Percentiles rank a stretch among this genome's conserved stretches.
Conservation (phyloP, 2,113 vertebrate species). For the Ctenomys sociabilis region DNA sequence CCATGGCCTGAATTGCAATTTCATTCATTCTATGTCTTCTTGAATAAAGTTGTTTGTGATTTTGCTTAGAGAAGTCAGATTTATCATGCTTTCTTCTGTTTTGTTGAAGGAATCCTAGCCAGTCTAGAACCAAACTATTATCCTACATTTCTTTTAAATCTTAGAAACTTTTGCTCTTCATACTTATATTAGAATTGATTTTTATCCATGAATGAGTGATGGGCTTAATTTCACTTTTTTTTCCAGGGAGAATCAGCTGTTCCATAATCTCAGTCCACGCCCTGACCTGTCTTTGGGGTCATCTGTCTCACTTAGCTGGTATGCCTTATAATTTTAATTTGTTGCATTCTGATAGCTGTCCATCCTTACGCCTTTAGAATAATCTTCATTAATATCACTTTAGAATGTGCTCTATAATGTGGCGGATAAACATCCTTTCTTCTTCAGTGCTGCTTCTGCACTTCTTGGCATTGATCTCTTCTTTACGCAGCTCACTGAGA, state of each 20-base stretch:
- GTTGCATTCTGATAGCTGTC: neutral
- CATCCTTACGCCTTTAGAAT: neutral
- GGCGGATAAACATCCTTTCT: neutral
- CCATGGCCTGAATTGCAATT: conserved; percentile 37
- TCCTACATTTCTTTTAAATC: neutral
- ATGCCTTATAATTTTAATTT: neutral
- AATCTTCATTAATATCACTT: neutral
- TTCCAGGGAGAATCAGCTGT: neutral
- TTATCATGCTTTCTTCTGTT: neutral
- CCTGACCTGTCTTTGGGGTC: neutral
- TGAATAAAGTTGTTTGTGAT: neutral
- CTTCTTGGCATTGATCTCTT: neutral
- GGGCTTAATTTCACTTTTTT: neutral
- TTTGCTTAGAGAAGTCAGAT: conserved; percentile 4
- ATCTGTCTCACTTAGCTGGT: neutral
- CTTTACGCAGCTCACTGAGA: neutral
- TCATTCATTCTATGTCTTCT: neutral
- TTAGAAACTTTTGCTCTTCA: neutral
- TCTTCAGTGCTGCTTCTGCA: neutral
- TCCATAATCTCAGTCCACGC: neutral
- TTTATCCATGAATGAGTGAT: neutral
- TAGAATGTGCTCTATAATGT: neutral
- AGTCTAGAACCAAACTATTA: neutral
- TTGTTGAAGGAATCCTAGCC: neutral
- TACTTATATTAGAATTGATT: neutral